A percentile compares a stretch with the other conserved stretches of the same genome.
Conservation (phyloP, 2,113 vertebrate species). For the Heteronetta atricapilla region DNA sequence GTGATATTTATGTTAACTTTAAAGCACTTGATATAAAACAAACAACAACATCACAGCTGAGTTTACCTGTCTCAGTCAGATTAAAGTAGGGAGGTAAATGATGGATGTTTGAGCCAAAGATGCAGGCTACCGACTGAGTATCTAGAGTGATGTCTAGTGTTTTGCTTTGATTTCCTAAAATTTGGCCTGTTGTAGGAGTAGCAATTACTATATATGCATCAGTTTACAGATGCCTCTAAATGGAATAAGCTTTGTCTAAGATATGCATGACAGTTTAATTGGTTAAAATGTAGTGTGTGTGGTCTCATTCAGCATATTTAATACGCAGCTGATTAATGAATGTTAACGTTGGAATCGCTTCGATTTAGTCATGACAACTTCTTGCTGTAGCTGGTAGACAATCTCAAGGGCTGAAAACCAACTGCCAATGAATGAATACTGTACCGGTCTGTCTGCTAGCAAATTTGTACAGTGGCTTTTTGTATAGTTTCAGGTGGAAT, state of each 20-base stretch:
- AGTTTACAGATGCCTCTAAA: constrained; percentile 58
- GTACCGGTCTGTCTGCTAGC: constrained; percentile 23
- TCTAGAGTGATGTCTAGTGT: neutral
- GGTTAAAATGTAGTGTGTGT: constrained; percentile 57
- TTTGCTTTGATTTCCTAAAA: constrained; percentile 39
- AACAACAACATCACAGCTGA: neutral
- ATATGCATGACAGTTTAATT: constrained; percentile 62
- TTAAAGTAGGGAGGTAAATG: constrained; percentile 15
- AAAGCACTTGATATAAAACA: constrained; percentile 46
- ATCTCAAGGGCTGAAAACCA: constrained; percentile 67
- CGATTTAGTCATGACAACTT: constrained; percentile 73
- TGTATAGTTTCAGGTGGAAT: constrained; percentile 20
- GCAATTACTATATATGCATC: constrained; percentile 48
- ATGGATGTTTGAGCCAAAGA: constrained; percentile 51
- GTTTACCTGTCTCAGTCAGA: constrained; percentile 32
- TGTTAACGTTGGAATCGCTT: constrained; percentile 64
- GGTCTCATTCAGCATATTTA: constrained; percentile 63
- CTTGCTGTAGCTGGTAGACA: constrained; percentile 65
- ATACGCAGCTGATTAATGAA: constrained; percentile 57
- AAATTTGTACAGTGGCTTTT: constrained; percentile 16
- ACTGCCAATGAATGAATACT: constrained; percentile 6
- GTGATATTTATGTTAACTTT: constrained; percentile 35
- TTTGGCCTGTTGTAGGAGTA: constrained; percentile 40
- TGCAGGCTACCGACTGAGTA: neutral
- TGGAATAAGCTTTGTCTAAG: constrained; percentile 53